These are phyloP conservation scores for Lycophotia porphyrea DNA, from an alignment of 2,888 invertebrate genomes.

Conservation along the genomic window DNA sequence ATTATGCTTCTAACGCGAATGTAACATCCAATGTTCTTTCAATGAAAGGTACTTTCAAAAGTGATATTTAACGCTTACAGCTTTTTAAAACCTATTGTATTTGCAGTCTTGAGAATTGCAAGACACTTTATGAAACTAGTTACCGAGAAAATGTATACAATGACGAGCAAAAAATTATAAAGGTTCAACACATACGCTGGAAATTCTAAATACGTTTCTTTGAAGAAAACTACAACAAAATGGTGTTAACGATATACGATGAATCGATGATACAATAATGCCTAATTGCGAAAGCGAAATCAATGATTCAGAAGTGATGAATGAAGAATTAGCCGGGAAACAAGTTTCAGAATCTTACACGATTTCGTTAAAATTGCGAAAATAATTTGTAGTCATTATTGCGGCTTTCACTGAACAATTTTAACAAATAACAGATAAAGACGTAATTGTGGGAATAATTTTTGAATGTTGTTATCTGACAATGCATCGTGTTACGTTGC, in stretches of 20 bases:
- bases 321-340: conserved; percentile 5
- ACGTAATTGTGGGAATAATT: conserved; percentile 77
- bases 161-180: conserved; percentile 66
- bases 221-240: conserved; percentile 52
- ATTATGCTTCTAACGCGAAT: conserved; percentile 2
- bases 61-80: conserved; percentile 16
- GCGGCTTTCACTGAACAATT: conserved; percentile 74
- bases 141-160: conserved; percentile 61
- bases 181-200: conserved; percentile 67
- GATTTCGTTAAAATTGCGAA: conserved; percentile 42
- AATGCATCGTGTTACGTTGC: conserved; percentile 76
- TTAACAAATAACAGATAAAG: conserved; percentile 71
- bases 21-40: neutral
- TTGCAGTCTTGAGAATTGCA: conserved; percentile 42
- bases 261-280: conserved; percentile 55
- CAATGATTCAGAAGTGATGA: conserved; percentile 17
- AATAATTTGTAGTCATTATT: conserved; percentile 58
- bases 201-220: conserved; percentile 52
- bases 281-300: conserved; percentile 10
- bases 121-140: conserved; percentile 37
- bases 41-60: conserved; percentile 32
- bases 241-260: conserved; percentile 62
- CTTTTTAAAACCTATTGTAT: conserved; percentile 43
- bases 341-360: conserved; percentile 37
- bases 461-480: conserved; percentile 72